phyloP scores from a whole-genome alignment of 2,113 vertebrate species.

The Condylura cristata region DNA sequence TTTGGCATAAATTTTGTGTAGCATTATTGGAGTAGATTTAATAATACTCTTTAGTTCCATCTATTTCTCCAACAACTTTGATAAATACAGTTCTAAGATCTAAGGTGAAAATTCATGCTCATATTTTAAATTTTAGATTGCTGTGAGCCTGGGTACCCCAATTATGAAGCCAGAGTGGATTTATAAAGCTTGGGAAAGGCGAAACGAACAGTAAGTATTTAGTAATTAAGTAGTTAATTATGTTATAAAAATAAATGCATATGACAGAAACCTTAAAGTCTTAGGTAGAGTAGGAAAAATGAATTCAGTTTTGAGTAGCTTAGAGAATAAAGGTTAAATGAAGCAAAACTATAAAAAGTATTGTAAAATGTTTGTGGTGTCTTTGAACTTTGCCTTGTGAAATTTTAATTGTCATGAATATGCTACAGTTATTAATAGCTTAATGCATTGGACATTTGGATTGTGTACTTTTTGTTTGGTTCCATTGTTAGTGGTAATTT shows the following conservation, averaged over 20 bases:
- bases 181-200: slow-evolving; percentile 94
- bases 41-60: background rate
- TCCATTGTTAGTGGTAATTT: slow-evolving; percentile 22
- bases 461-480: background rate
- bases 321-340: slow-evolving; percentile 9
- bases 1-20: background rate
- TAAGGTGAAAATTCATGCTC: slow-evolving; percentile 45
- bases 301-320: background rate
- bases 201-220: slow-evolving; percentile 89
- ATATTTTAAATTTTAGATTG: slow-evolving; percentile 88
- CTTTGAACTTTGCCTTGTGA: slow-evolving; percentile 30
- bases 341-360: slow-evolving; percentile 14
- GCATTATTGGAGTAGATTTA: background rate
- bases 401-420: slow-evolving; percentile 7
- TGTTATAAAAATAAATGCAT: slow-evolving; percentile 17
- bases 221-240: slow-evolving; percentile 31
- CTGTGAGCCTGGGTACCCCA: slow-evolving; percentile 96
- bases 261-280: slow-evolving; percentile 31
- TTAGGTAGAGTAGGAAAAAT: slow-evolving; percentile 37
- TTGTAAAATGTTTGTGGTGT: background rate
- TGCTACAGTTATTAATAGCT: slow-evolving; percentile 37
- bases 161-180: slow-evolving; percentile 97
- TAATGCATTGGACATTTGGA: background rate
- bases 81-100: slow-evolving; percentile 46
- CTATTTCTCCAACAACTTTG: background rate